phyloP scores from a whole-genome alignment of 1,140 invertebrate genomes.

The Elymnias hypermnestra region DNA sequence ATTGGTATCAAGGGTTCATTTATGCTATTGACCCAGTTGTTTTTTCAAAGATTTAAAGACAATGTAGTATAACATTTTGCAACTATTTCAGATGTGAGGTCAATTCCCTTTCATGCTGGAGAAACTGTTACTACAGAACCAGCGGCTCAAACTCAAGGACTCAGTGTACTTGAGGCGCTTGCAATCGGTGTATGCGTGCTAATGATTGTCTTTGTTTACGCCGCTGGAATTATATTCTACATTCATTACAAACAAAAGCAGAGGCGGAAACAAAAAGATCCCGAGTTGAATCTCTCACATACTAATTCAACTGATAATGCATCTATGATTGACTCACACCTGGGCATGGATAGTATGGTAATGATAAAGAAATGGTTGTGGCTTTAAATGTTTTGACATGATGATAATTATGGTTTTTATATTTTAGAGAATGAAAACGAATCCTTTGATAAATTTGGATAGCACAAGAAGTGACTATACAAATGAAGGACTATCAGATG shows the following conservation, averaged over 20 bases:
- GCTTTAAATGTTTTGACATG: no score
- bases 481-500: constrained; percentile 53
- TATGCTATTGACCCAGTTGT: no score
- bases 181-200: constrained; percentile 64
- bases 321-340: constrained; percentile 49
- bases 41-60: no score
- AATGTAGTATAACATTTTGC: no score
- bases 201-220: constrained; percentile 61
- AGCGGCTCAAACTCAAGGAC: constrained; percentile 37
- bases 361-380: constrained; percentile 15
- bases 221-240: constrained; percentile 64
- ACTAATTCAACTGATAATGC: constrained; percentile 49
- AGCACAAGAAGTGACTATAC: constrained; percentile 45
- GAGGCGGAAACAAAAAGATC: constrained; percentile 51
- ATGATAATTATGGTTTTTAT: no score
- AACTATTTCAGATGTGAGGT: constrained; percentile 54
- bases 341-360: constrained; percentile 63
- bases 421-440: constrained; percentile 63
- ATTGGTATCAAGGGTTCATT: no score
- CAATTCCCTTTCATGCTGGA: constrained; percentile 64
- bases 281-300: constrained; percentile 45
- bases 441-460: constrained; percentile 77
- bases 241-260: constrained; percentile 63
- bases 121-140: constrained; percentile 52
- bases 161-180: constrained; percentile 58